Percentiles rank a stretch among this genome's conserved stretches.
phyloP scores from a whole-genome alignment of 2,797 vertebrate genomes.

The Mallotus villosus region DNA sequence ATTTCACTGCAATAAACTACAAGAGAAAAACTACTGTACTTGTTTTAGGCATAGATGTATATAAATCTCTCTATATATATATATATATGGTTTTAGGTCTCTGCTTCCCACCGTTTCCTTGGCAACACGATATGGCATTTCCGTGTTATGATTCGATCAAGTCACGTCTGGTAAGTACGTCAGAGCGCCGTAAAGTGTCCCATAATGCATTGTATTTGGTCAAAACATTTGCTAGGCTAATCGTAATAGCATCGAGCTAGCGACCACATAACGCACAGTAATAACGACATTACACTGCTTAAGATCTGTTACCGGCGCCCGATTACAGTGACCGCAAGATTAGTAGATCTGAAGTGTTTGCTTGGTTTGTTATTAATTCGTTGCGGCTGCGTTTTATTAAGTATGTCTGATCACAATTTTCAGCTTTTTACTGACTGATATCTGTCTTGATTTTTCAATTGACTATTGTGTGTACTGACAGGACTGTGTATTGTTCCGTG shows the following conservation, averaged over 20 bases:
- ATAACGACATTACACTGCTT: not conserved
- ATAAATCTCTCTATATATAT: too few relatives aligned
- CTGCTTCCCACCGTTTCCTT: not conserved
- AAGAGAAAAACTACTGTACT: too few relatives aligned
- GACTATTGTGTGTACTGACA: not conserved
- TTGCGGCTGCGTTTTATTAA: too few relatives aligned
- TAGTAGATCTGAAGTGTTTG: too few relatives aligned
- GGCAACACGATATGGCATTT: slow-evolving; percentile 29
- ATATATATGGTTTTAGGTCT: too few relatives aligned
- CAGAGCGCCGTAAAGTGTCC: slow-evolving; percentile 42
- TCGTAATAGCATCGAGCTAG: not conserved
- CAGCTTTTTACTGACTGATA: not conserved
- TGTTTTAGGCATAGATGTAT: too few relatives aligned
- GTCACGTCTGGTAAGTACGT: slow-evolving; percentile 25
- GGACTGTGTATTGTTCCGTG: not conserved
- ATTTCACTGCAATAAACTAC: too few relatives aligned
- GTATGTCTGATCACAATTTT: too few relatives aligned
- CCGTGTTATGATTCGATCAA: slow-evolving; percentile 49
- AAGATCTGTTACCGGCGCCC: not conserved
- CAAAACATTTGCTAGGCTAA: slow-evolving; percentile 13
- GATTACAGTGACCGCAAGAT: not conserved
- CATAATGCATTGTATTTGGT: slow-evolving; percentile 49
- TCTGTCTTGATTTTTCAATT: not conserved
- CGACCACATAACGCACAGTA: not conserved
- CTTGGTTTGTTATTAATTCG: too few relatives aligned